A percentile compares a stretch with the other conserved stretches of the same genome.
Evolutionary conservation across 2,113 vertebrate genomes (phyloP).

Genomic region (Malurus elegans): DNA sequence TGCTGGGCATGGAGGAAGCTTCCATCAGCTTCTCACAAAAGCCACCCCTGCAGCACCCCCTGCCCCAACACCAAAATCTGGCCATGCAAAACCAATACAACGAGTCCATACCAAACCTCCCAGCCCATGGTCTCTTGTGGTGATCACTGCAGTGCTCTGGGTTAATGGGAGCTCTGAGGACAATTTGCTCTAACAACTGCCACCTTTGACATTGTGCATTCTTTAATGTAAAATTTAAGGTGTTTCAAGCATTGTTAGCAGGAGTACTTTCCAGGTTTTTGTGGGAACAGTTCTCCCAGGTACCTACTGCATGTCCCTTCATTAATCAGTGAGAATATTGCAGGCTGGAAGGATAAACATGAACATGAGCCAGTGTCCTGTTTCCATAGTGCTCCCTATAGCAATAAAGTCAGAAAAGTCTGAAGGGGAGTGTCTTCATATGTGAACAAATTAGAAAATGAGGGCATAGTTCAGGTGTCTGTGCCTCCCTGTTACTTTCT

Average conservation of each 20-base stretch:
- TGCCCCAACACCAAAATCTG: neutral
- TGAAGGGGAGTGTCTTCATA: neutral
- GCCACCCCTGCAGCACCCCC: too few relatives aligned
- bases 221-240: neutral
- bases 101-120: neutral
- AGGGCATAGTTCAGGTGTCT: neutral
- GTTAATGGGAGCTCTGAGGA: neutral
- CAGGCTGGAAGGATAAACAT: neutral
- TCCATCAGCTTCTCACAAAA: neutral
- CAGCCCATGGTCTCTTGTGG: neutral
- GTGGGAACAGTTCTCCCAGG: neutral
- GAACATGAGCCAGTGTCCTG: neutral
- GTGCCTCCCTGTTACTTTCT: neutral
- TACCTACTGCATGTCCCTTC: neutral
- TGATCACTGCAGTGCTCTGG: neutral
- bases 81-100: neutral
- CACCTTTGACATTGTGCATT: neutral
- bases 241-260: neutral
- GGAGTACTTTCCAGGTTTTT: neutral
- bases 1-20: neutral
- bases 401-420: neutral
- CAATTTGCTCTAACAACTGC: neutral
- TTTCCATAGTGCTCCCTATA: neutral
- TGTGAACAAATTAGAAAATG: neutral
- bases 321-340: neutral